phyloP scores from a whole-genome alignment of 2,888 invertebrate genomes.

The Cecidostiba fungosa region DNA sequence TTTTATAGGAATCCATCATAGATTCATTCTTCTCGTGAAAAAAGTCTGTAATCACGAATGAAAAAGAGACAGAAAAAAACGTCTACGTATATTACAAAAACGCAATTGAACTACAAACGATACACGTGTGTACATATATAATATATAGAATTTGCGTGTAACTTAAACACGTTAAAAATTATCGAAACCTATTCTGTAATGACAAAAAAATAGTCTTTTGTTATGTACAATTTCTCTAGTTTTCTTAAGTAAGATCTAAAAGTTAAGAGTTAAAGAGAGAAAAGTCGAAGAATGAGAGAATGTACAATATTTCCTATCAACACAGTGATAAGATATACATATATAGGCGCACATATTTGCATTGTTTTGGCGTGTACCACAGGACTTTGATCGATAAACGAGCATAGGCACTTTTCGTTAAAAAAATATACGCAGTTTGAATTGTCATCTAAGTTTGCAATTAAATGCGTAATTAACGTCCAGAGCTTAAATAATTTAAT shows the following conservation, averaged over 20 bases:
- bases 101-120: slow-evolving; percentile 50
- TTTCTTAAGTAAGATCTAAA: slow-evolving; percentile 44
- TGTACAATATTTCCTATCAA: slow-evolving; percentile 57
- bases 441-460: slow-evolving; percentile 45
- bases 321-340: slow-evolving; percentile 39
- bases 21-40: slow-evolving; percentile 42
- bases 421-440: slow-evolving; percentile 43
- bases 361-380: slow-evolving; percentile 56
- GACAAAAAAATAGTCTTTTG: slow-evolving; percentile 40
- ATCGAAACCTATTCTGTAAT: neutral
- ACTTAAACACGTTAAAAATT: slow-evolving; percentile 29
- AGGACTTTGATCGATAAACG: slow-evolving; percentile 55
- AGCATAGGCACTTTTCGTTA: slow-evolving; percentile 40
- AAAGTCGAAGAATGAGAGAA: slow-evolving; percentile 28
- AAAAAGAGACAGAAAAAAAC: slow-evolving; percentile 36
- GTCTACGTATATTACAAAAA: slow-evolving; percentile 39
- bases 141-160: slow-evolving; percentile 35
- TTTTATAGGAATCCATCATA: slow-evolving; percentile 29
- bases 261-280: slow-evolving; percentile 17
- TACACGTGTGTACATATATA: slow-evolving; percentile 44
- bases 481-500: slow-evolving; percentile 12
- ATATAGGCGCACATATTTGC: slow-evolving; percentile 41
- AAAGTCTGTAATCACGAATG: neutral
- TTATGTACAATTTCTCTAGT: slow-evolving; percentile 53
- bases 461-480: slow-evolving; percentile 57